Percentiles rank a stretch among this genome's conserved stretches.
phyloP scores from a whole-genome alignment of 53 echinoderm and acorn worm species.

The Henricia sp. region DNA sequence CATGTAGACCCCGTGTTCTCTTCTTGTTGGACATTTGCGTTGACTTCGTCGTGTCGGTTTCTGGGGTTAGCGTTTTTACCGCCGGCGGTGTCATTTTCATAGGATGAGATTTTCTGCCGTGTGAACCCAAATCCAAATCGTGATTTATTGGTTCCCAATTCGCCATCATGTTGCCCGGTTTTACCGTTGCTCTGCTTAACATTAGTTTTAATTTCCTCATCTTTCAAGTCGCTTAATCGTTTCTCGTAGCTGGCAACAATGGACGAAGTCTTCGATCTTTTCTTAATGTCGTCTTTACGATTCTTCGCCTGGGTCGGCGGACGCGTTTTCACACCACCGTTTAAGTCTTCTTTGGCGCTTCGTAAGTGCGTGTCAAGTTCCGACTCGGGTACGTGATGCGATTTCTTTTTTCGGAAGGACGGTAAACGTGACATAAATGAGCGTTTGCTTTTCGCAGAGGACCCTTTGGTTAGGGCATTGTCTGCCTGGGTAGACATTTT shows the following conservation, averaged over 20 bases:
- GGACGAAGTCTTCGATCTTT: slow-evolving; percentile 71
- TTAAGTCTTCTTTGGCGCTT: slow-evolving; percentile 50
- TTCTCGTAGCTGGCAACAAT: slow-evolving; percentile 76
- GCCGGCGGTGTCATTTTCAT: slow-evolving; percentile 43
- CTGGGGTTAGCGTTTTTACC: slow-evolving; percentile 9
- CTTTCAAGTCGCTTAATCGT: slow-evolving; percentile 67
- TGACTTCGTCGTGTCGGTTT: slow-evolving; percentile 39
- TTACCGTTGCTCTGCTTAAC: slow-evolving; percentile 33
- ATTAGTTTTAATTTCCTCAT: slow-evolving; percentile 68
- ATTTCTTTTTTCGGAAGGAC: slow-evolving; percentile 93
- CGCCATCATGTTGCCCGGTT: neutral
- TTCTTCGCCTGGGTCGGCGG: slow-evolving; percentile 42
- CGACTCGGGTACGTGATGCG: slow-evolving; percentile 4
- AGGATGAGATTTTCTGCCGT: slow-evolving; percentile 53
- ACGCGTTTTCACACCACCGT: slow-evolving; percentile 16
- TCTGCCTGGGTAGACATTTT: slow-evolving; percentile 47
- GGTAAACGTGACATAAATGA: slow-evolving; percentile 89
- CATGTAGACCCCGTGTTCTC: slow-evolving; percentile 1
- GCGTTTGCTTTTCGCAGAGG: slow-evolving; percentile 59
- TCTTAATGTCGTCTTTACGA: slow-evolving; percentile 41
- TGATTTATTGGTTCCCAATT: slow-evolving; percentile 5
- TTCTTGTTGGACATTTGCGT: slow-evolving; percentile 54
- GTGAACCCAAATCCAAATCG: slow-evolving; percentile 60
- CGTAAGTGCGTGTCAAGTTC: slow-evolving; percentile 45
- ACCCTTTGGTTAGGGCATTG: slow-evolving; percentile 40